Percentiles rank a stretch among this genome's conserved stretches.
phyloP scores from a whole-genome alignment of 2,888 invertebrate genomes.

The Carpatolechia fugitivella region DNA sequence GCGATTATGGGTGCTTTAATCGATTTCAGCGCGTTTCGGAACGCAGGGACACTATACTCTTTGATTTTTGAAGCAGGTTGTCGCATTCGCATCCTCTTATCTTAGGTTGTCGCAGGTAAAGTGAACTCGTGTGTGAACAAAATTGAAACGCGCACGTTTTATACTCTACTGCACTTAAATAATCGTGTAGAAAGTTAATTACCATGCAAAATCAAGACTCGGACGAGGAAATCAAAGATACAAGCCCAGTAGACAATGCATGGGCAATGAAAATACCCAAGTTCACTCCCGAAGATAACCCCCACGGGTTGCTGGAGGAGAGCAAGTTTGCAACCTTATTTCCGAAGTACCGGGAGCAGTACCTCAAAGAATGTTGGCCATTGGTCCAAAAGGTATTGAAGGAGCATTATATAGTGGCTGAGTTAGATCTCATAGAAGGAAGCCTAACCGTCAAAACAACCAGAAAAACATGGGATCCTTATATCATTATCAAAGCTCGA shows the following conservation, averaged over 20 bases:
- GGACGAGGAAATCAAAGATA: constrained; percentile 46
- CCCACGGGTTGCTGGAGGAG: constrained; percentile 92
- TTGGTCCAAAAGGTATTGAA: constrained; percentile 91
- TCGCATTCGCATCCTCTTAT: too few species aligned
- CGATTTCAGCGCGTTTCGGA: too few species aligned
- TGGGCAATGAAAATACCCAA: constrained; percentile 92
- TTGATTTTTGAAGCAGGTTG: too few species aligned
- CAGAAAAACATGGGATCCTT: constrained; percentile 99
- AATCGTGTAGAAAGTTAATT: too few species aligned
- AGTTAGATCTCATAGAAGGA: constrained; percentile 95
- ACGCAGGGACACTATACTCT: too few species aligned
- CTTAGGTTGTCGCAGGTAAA: too few species aligned
- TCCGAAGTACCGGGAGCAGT: constrained; percentile 98
- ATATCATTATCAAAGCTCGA: constrained; percentile 96
- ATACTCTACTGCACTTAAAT: too few species aligned
- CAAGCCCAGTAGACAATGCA: constrained; percentile 88
- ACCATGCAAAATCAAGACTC: constrained; percentile 39
- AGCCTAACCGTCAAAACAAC: constrained; percentile 97
- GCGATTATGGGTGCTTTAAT: too few species aligned
- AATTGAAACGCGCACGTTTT: background rate
- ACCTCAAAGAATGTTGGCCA: constrained; percentile 97
- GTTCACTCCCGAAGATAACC: constrained; percentile 94
- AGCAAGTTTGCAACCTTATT: constrained; percentile 98
- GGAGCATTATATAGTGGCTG: constrained; percentile 89
- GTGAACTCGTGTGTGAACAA: too few species aligned